phyloP scores from a whole-genome alignment of 2,888 invertebrate genomes.

The Anarsia innoxiella region DNA sequence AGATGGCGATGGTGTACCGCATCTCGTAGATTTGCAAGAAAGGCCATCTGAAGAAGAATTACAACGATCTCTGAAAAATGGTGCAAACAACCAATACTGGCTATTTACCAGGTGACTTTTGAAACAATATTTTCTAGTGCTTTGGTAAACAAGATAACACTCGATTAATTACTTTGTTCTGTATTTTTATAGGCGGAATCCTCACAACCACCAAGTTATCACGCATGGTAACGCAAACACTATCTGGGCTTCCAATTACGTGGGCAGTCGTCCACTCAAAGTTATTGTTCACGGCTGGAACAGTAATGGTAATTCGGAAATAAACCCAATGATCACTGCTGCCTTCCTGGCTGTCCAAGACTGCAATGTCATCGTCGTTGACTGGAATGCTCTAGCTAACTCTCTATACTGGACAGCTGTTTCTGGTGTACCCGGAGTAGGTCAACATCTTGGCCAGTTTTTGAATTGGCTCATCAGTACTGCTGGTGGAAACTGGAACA shows the following conservation, averaged over 20 bases:
- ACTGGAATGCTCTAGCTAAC: conserved; percentile 45
- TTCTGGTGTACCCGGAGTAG: conserved; percentile 42
- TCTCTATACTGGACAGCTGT: conserved; percentile 37
- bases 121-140: too few species aligned
- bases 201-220: conserved; percentile 48
- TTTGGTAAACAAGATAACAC: neutral
- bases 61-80: conserved; percentile 32
- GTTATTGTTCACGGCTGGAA: conserved; percentile 57
- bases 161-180: too few species aligned
- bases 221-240: conserved; percentile 37
- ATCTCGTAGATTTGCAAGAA: conserved; percentile 47
- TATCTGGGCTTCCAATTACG: conserved; percentile 40
- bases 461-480: conserved; percentile 46
- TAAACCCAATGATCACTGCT: conserved; percentile 36
- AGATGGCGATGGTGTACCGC: conserved; percentile 44
- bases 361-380: conserved; percentile 54
- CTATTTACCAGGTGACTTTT: conserved; percentile 37
- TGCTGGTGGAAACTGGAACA: conserved; percentile 33
- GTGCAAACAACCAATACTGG: conserved; percentile 52
- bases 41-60: conserved; percentile 26
- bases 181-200: conserved; percentile 38
- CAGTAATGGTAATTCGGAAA: conserved; percentile 34
- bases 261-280: conserved; percentile 28
- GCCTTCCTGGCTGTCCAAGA: conserved; percentile 44
- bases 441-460: conserved; percentile 50